phyloP scores from a whole-genome alignment of 1,140 invertebrate genomes.

The Chrysomallon squamiferum region DNA sequence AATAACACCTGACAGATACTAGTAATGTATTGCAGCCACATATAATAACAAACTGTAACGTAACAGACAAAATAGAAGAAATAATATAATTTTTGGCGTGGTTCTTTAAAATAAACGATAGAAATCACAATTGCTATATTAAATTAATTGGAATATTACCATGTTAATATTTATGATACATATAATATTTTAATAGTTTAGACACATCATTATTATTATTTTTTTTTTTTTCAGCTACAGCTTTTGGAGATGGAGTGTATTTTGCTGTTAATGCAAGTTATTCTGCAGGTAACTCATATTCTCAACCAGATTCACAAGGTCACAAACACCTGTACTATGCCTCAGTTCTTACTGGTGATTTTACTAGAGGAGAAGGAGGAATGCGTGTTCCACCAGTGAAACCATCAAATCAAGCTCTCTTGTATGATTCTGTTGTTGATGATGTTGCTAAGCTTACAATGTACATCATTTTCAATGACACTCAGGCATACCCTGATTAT shows the following conservation, averaged over 20 bases:
- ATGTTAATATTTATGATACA: too few species aligned
- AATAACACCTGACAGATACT: too few species aligned
- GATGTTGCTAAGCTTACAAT: slow-evolving; percentile 14
- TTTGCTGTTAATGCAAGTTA: slow-evolving; percentile 31
- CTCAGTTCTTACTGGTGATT: slow-evolving; percentile 36
- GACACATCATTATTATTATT: too few species aligned
- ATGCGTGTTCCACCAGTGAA: slow-evolving; percentile 33
- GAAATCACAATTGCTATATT: too few species aligned
- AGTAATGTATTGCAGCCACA: too few species aligned
- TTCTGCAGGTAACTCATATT: slow-evolving; percentile 21
- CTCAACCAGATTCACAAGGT: slow-evolving; percentile 18
- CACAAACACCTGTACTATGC: slow-evolving; percentile 29
- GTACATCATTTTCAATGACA: slow-evolving; percentile 31
- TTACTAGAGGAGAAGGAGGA: slow-evolving; percentile 15
- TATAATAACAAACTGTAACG: too few species aligned
- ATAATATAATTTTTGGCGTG: too few species aligned
- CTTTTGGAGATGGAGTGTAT: slow-evolving; percentile 33
- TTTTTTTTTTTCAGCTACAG: slow-evolving; percentile 15
- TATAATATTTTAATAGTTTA: too few species aligned
- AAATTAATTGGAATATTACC: too few species aligned
- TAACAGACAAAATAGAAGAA: too few species aligned
- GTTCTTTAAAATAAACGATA: too few species aligned
- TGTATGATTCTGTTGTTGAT: slow-evolving; percentile 26
- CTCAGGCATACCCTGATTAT: slow-evolving; percentile 40
- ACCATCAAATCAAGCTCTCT: neutral